These are phyloP conservation scores for Rhinichthys klamathensis DNA, from an alignment of 2,113 vertebrate species.

Conservation along the genomic window DNA sequence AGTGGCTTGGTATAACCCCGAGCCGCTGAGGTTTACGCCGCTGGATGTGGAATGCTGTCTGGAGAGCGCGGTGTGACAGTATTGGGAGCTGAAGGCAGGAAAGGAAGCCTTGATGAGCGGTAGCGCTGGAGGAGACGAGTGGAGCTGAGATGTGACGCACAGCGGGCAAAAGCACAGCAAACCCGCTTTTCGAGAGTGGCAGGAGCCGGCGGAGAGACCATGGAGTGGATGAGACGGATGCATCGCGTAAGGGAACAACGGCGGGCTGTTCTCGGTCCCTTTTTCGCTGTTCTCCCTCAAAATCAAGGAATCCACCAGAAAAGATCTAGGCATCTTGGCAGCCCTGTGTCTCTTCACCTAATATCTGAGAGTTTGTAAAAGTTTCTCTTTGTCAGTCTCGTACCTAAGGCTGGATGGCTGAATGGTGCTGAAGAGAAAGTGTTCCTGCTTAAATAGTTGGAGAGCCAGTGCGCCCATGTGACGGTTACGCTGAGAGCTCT, in stretches of 20 bases:
- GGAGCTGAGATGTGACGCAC: slow-evolving; percentile 92
- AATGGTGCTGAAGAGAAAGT: slow-evolving; percentile 90
- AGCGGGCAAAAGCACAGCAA: slow-evolving; percentile 95
- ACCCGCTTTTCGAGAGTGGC: slow-evolving; percentile 94
- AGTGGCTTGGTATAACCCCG: slow-evolving; percentile 90
- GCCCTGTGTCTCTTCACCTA: slow-evolving; percentile 53
- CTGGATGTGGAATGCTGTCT: slow-evolving; percentile 86
- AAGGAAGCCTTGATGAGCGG: slow-evolving; percentile 95
- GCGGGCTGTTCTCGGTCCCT: slow-evolving; percentile 83
- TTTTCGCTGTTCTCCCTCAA: slow-evolving; percentile 90
- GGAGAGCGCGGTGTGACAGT: slow-evolving; percentile 89
- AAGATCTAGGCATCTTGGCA: slow-evolving; percentile 91
- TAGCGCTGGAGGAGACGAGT: slow-evolving; percentile 86
- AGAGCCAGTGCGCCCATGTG: slow-evolving; percentile 86
- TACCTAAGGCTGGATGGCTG: slow-evolving; percentile 84
- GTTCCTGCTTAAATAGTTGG: slow-evolving; percentile 87
- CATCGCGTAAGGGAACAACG: slow-evolving; percentile 91
- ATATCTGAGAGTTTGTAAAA: slow-evolving; percentile 48
- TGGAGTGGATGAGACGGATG: slow-evolving; percentile 89
- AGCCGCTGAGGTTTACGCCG: slow-evolving; percentile 83
- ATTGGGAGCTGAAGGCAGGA: slow-evolving; percentile 90
- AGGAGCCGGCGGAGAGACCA: slow-evolving; percentile 83
- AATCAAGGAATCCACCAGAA: slow-evolving; percentile 97
- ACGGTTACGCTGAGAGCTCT: slow-evolving; percentile 90
- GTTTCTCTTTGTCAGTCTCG: slow-evolving; percentile 39